Conservation (phyloP, 2,113 vertebrate species). For the Condylura cristata region DNA sequence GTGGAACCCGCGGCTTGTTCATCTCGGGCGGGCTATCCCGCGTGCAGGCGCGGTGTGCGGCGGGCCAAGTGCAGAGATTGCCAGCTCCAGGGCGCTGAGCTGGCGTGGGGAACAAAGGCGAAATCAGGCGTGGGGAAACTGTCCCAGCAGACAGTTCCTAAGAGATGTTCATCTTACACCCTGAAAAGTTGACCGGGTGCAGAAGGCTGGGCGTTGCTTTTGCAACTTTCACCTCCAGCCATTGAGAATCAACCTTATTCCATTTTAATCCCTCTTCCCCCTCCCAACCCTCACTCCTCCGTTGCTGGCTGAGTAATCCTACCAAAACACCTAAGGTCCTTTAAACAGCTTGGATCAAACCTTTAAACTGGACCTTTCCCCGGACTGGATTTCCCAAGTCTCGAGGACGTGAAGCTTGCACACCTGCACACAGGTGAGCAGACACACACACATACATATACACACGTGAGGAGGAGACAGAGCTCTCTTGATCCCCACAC, state of each 20-base stretch:
- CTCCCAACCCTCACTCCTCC: background rate
- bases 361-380: background rate
- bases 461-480: background rate
- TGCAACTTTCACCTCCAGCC: background rate
- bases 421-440: too few relatives aligned
- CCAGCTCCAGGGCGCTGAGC: background rate
- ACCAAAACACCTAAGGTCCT: background rate
- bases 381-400: background rate
- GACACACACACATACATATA: too few relatives aligned
- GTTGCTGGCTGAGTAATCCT: background rate
- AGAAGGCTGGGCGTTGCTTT: background rate
- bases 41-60: background rate
- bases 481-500: background rate
- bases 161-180: background rate
- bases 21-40: background rate
- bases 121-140: too few relatives aligned
- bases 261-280: background rate
- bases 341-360: background rate
- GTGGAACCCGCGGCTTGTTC: background rate
- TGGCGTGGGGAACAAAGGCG: fast-evolving
- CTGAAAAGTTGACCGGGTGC: background rate
- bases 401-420: too few relatives aligned
- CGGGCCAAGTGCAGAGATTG: background rate
- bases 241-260: background rate
- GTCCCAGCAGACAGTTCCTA: background rate